Evolutionary conservation across 2,888 invertebrate genomes (phyloP).

Genomic region (Acrobasis suavella): DNA sequence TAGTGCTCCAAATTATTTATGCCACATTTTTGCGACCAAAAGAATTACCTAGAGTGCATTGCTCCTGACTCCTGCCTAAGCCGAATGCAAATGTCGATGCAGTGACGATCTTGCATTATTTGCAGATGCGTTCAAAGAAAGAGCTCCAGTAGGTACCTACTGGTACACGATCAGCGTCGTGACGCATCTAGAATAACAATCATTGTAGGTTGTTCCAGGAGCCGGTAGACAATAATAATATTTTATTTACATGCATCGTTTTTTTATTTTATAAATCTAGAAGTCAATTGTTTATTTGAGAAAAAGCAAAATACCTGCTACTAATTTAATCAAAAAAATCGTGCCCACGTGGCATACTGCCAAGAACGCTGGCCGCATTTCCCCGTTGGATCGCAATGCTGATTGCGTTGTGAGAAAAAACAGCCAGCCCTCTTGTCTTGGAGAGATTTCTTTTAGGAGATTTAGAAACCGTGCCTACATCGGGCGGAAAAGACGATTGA

Average conservation of each 20-base stretch:
- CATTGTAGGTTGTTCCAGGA: conserved; percentile 2
- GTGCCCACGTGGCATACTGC: too few relatives aligned
- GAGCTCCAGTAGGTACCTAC: conserved; percentile 11
- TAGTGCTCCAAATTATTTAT: background rate
- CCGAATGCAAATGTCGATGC: conserved; percentile 35
- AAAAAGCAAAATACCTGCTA: too few relatives aligned
- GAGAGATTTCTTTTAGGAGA: too few relatives aligned
- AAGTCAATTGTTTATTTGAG: too few relatives aligned
- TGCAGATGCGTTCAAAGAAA: conserved; percentile 54
- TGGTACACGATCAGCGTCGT: conserved; percentile 7
- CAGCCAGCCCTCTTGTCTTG: too few relatives aligned
- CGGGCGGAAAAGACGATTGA: too few relatives aligned
- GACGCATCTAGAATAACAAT: conserved; percentile 12
- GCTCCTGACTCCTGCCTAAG: conserved; percentile 18
- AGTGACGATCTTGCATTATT: conserved; percentile 51
- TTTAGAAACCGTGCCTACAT: background rate
- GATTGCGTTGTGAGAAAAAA: too few relatives aligned
- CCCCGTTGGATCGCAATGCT: too few relatives aligned
- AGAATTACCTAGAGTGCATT: conserved; percentile 15
- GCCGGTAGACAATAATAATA: background rate
- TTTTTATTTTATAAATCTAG: too few relatives aligned
- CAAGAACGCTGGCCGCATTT: too few relatives aligned
- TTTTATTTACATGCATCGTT: too few relatives aligned
- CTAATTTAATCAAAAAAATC: too few relatives aligned
- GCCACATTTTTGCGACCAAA: background rate